Percentiles rank a stretch among this genome's conserved stretches.
phyloP scores from a whole-genome alignment of 1,140 invertebrate species.

The Coenobita brevimanus region DNA sequence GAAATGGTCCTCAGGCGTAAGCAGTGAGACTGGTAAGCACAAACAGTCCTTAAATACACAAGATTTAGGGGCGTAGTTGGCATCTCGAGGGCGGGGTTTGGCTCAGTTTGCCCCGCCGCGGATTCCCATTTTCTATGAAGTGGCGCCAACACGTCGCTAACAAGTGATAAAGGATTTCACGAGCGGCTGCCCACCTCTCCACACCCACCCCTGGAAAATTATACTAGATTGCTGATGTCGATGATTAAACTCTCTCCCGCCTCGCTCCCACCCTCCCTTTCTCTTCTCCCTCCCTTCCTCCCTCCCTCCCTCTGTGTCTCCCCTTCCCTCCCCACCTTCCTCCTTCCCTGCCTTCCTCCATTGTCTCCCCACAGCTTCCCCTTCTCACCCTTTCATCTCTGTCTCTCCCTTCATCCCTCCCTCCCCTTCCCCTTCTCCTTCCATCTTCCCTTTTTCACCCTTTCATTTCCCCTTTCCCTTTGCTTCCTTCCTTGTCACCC shows the following conservation, averaged over 20 bases:
- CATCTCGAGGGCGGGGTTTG: neutral
- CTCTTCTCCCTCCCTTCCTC: neutral
- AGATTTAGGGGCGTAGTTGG: neutral
- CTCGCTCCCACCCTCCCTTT: neutral
- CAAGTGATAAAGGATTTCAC: slow-evolving; percentile 62
- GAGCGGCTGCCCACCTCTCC: slow-evolving; percentile 49
- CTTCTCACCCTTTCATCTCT: neutral
- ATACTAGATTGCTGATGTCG: slow-evolving; percentile 63
- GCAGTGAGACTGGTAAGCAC: neutral
- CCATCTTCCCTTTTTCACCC: too few relatives aligned
- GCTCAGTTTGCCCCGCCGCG: neutral
- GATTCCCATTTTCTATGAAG: slow-evolving; percentile 50
- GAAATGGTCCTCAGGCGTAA: slow-evolving; percentile 17
- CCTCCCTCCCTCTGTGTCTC: neutral
- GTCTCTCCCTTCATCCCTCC: neutral
- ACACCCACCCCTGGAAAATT: slow-evolving; percentile 56
- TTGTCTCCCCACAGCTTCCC: neutral
- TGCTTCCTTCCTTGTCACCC: neutral
- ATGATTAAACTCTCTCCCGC: slow-evolving; percentile 40
- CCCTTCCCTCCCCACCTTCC: neutral
- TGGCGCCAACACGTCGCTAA: slow-evolving; percentile 58
- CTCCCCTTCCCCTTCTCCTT: neutral
- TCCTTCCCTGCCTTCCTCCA: neutral
- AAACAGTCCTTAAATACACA: slow-evolving; percentile 16
- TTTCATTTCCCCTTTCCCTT: too few relatives aligned